Base-by-base conservation (phyloP, 2,797 vertebrate species). In the Discoglossus pictus region DNA sequence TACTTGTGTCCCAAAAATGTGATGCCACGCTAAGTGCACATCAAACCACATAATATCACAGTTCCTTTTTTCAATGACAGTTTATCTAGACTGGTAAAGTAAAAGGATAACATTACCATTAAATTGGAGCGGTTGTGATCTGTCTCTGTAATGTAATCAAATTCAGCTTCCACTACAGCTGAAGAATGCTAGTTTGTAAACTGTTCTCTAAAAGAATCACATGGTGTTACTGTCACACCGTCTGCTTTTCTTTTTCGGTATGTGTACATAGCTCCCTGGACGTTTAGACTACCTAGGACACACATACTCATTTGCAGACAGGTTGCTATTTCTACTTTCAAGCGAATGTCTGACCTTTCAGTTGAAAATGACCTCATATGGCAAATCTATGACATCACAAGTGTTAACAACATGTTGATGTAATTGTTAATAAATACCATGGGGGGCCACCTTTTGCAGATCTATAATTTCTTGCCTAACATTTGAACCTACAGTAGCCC, bases 201-300 rank as follows among this genome's bases (percentile, higher is more conserved):
- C 79, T 76, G 76, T 75, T 74, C 80, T 61, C 78, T 82, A 79
- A 76, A 76, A 48, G 76, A 78, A 73, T 79, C 79, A 68, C 78
- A 68, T 75, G 81, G 79, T 53, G 54, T 76, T 66, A 65, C 67
- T 42, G 67, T 70, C 59, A 20, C 46, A 34, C n/a, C 20, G 13
- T 12, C 40, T 24, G 36, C 18, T 23, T n/a, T n/a, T 25, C 53
- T 16, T 38, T 34, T 15, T 24, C 5, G 17, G 46, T 12, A 27
- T 25, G 23, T n/a, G 23, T 23, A 23, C 46, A 23, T 24, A 7
- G 23, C 6, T 50, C 10, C 44, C 20, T 12, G 23, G 12, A 10
- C 46, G 4, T 27, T 21, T 25, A 31, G 4, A 31, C 8, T 31
- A 31, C 4, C 46, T 50, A 50, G 2, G 23, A 15, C 13, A n/a